Conservation (phyloP, 2,888 invertebrate species). For the Drosophila eohydei region DNA sequence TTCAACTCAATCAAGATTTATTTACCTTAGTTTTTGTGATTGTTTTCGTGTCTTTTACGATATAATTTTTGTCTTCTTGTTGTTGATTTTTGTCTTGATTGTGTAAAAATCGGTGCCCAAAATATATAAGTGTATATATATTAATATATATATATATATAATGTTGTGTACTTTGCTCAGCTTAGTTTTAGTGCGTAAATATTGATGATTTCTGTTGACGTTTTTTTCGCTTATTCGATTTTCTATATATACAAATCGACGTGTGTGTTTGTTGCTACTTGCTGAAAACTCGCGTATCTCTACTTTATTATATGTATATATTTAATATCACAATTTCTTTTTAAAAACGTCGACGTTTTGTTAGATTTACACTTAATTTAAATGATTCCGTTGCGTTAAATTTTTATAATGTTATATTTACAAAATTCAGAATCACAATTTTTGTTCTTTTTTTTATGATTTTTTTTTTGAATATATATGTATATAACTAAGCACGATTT, state of each 20-base stretch:
- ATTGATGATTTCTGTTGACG: constrained; percentile 46
- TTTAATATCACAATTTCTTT: constrained; percentile 80
- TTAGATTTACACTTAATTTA: constrained; percentile 72
- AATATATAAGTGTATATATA: constrained; percentile 63
- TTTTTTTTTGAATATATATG: constrained; percentile 32
- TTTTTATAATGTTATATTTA: constrained; percentile 46
- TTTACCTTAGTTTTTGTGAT: constrained; percentile 79
- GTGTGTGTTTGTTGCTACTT: constrained; percentile 28
- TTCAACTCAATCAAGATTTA: constrained; percentile 7
- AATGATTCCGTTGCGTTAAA: constrained; percentile 37
- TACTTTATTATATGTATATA: constrained; percentile 40
- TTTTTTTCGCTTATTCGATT: constrained; percentile 31
- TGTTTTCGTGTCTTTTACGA: constrained; percentile 77
- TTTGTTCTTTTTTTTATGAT: constrained; percentile 43
- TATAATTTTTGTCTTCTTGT: constrained; percentile 54
- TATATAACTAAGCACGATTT: constrained; percentile 49
- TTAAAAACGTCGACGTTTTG: constrained; percentile 76
- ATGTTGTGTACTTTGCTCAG: constrained; percentile 64
- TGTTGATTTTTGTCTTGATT: constrained; percentile 53
- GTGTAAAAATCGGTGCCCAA: constrained; percentile 78
- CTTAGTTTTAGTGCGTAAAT: constrained; percentile 62
- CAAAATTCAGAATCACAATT: constrained; percentile 66
- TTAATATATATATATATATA: constrained; percentile 47
- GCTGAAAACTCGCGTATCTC: constrained; percentile 44
- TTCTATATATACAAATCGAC: constrained; percentile 57